Base-by-base conservation (phyloP, 2,888 invertebrate genomes). In the Calameuta filiformis region DNA sequence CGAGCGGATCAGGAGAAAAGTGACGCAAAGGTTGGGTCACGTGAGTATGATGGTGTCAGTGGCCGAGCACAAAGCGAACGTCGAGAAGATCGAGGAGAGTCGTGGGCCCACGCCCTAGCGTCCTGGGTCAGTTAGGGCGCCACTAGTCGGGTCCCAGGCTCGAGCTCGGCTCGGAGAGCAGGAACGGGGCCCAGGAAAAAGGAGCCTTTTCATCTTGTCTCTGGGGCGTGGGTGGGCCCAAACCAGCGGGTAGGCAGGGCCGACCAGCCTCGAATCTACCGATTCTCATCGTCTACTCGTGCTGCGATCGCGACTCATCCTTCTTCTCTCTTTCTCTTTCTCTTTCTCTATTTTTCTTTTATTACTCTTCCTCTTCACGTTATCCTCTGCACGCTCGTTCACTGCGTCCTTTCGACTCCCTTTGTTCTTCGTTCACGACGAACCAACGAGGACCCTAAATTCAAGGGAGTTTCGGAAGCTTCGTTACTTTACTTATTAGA, bases 171-270 rank as follows among this genome's bases (percentile, higher is more conserved):
- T 15, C 69, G 69, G 81, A 81, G 80, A 77, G 33, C 33, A 80
- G 79, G 76, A 81, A 80, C 78, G 73, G 69, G 79, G 76, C 79
- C 80, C 83, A 80, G 73, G 76, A 34, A 71, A 76, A 34, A 71
- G 77, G 82, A 83, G 81, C 82, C 85, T 83, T 86, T 85, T 86
- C 79, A 77, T 82, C 79, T 78, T 85, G 85, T 83, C 81, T 75
- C 71, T 31, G 31, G 30, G 71, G 83, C 87, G 87, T 89, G 88
- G 87, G 89, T 89, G 87, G 88, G 86, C 87, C 87, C 84, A 83
- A 86, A 83, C 33, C 33, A 33, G 84, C 81, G 83, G 85, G 85
- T 85, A 87, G 87, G 86, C 84, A 82, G 86, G 86, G 79, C 85
- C 83, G 73, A 30, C 77, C 74, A 23, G 74, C 81, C 82, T 82